Conservation (phyloP, 2,797 vertebrate genomes). For the Danio aesculapii region DNA sequence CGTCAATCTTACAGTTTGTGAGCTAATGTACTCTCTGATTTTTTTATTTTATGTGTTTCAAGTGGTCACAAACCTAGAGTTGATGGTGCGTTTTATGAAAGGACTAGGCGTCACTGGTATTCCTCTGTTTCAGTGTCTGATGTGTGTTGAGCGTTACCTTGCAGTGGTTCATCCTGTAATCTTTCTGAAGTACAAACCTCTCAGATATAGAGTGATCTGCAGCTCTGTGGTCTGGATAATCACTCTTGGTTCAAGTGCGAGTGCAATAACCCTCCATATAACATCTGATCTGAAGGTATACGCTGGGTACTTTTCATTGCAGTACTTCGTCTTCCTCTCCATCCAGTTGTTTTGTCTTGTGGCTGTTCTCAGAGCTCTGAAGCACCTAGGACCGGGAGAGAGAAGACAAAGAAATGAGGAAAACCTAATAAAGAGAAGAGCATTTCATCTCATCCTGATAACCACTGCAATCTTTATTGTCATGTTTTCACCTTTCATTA, state of each 20-base stretch:
- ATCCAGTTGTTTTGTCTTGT: slow-evolving; percentile 19
- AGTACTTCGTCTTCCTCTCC: not conserved
- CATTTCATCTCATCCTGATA: slow-evolving; percentile 2
- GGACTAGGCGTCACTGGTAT: not conserved
- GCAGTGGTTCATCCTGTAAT: slow-evolving; percentile 49
- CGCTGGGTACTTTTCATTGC: not conserved
- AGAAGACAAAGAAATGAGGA: not conserved
- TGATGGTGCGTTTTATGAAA: not conserved
- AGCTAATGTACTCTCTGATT: not conserved
- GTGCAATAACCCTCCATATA: not conserved
- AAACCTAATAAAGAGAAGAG: slow-evolving; percentile 21
- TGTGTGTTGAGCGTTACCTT: slow-evolving; percentile 41
- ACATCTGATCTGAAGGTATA: not conserved
- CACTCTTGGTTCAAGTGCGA: not conserved
- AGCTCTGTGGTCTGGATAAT: not conserved
- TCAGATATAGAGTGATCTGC: slow-evolving; percentile 29
- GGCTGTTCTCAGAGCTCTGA: slow-evolving; percentile 16
- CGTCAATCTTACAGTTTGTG: slow-evolving; percentile 24
- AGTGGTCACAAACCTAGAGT: not conserved
- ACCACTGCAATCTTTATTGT: not conserved
- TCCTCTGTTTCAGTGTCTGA: slow-evolving; percentile 39
- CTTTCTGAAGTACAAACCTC: slow-evolving; percentile 51
- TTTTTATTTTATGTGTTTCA: not conserved
- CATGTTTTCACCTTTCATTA: not conserved
- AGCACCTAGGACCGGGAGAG: slow-evolving; percentile 23